Conservation (phyloP, 2,113 vertebrate species). For the Percina caprodes region DNA sequence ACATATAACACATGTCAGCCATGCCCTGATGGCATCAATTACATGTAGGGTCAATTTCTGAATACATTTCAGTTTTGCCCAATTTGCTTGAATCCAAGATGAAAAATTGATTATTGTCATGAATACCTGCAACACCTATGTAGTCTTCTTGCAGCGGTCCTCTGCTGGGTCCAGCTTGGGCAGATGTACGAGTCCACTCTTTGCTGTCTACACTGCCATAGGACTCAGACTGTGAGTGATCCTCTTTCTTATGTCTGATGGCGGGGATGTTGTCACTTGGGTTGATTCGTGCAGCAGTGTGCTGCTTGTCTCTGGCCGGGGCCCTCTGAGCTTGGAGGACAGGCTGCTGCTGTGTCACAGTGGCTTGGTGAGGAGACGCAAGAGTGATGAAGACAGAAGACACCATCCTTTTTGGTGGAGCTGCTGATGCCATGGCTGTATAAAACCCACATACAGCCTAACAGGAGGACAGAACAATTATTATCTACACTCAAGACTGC, state of each 20-base stretch:
- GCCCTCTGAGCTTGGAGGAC: constrained; percentile 61
- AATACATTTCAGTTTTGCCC: neutral
- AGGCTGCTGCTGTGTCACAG: constrained; percentile 74
- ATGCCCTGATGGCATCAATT: neutral
- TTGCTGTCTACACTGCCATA: constrained; percentile 14
- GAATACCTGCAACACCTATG: constrained; percentile 56
- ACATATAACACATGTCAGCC: neutral
- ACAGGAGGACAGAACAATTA: constrained; percentile 30
- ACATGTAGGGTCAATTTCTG: neutral
- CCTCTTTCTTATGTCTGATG: constrained; percentile 44
- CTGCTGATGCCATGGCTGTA: constrained; percentile 79
- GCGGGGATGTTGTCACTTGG: constrained; percentile 41
- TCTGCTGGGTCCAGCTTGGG: constrained; percentile 15
- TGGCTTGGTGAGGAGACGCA: constrained; percentile 82
- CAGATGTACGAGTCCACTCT: constrained; percentile 1
- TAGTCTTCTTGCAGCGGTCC: constrained; percentile 25
- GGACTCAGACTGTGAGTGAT: constrained; percentile 16
- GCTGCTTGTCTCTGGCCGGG: constrained; percentile 57
- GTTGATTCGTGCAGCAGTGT: constrained; percentile 50
- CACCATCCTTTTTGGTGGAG: constrained; percentile 87
- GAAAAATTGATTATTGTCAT: neutral
- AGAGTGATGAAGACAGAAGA: constrained; percentile 94
- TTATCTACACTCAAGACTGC: constrained; percentile 1
- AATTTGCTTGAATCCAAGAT: neutral
- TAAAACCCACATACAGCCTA: constrained; percentile 32